A percentile compares a stretch with the other conserved stretches of the same genome.
Conservation (phyloP, 2,797 vertebrate genomes). For the Sebastes goodei region DNA sequence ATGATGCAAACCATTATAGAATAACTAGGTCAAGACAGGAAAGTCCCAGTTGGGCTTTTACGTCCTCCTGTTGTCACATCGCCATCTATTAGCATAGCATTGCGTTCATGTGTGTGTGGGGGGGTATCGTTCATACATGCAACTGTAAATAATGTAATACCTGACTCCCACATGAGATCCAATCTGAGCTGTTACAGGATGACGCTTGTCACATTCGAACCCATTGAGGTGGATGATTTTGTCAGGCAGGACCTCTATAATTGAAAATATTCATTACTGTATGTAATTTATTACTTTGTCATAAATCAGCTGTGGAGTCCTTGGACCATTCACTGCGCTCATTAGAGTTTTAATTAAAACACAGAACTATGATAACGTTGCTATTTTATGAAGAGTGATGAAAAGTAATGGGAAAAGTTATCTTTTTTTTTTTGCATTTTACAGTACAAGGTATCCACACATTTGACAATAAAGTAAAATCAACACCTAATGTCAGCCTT, state of each 20-base stretch:
- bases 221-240: slow-evolving; percentile 31
- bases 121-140: background rate
- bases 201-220: slow-evolving; percentile 10
- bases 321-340: slow-evolving; percentile 38
- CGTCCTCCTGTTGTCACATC: slow-evolving; percentile 20
- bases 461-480: background rate
- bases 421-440: background rate
- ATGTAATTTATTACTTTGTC: slow-evolving; percentile 64
- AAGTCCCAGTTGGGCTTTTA: slow-evolving; percentile 9
- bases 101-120: background rate
- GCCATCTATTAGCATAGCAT: background rate
- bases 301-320: slow-evolving; percentile 52
- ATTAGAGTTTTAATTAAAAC: slow-evolving; percentile 64
- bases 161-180: background rate
- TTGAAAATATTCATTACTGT: slow-evolving; percentile 61
- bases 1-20: slow-evolving; percentile 36
- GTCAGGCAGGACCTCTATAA: slow-evolving; percentile 48
- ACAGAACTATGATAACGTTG: slow-evolving; percentile 33
- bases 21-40: slow-evolving; percentile 50
- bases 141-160: background rate
- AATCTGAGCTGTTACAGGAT: background rate
- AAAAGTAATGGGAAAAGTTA: background rate
- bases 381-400: slow-evolving; percentile 28
- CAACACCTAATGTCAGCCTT: background rate
- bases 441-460: background rate